Evolutionary conservation across 2,113 vertebrate species (phyloP), one percentile per base, ranked within the genome.

Genomic region (Grammomys surdaster): DNA sequence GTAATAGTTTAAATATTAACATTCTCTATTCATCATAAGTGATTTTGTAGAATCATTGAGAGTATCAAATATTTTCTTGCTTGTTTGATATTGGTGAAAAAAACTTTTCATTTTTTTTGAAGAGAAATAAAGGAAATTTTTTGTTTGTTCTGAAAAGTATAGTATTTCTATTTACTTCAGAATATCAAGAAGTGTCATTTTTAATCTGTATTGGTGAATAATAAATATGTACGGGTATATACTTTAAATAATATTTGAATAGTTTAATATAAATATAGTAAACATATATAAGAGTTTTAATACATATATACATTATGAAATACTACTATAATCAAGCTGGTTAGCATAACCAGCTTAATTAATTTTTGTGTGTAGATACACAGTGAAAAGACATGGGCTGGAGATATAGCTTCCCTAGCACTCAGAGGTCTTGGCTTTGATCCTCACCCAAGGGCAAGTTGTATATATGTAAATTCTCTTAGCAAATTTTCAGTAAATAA

Each of bases 91-190:
- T 51, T n/a, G 60, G 7, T 80, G 43, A 22, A 81, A 94, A 87
- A 51, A 65, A 26, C 24, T 28, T 31, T 63, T 87, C 43, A n/a
- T 20, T 58, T 93, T 92, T 11, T 92, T 73, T 93, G 26, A 84
- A 90, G 70, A 90, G 13, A 95, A 84, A 89, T 28, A 33, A 73
- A 84, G 20, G 11, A 91, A 70, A 19, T 85, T 89, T 95, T 28
- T 89, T 22, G 5, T 78, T 88, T 77, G 3, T 88, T 43, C 86
- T 92, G 81, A 13, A 88, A 94, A 90, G 87, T 65, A 93, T 51
- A 92, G 48, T 75, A 26, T 28, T 73, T 12, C 58, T 43, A 93
- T 85, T 92, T 90, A 8, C 28, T 96, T 89, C 63, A 54, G 54
- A 91, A 80, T 3, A 82, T 43, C 16, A 63, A 63, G 76, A 14